Base-by-base conservation (phyloP, 2,888 invertebrate genomes). In the Phyllotreta striolata region DNA sequence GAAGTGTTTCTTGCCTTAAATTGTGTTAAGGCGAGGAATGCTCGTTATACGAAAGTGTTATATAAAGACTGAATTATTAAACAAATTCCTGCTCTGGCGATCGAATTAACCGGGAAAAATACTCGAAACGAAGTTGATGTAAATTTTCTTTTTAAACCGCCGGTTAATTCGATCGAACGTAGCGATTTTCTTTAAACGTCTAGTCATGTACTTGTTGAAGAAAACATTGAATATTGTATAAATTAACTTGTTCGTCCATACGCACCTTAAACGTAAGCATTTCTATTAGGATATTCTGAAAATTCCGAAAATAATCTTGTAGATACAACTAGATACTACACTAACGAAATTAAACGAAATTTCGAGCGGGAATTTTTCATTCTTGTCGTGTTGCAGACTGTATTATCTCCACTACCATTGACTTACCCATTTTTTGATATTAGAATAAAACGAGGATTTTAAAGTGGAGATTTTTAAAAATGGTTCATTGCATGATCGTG, bases 171-270 rank as follows among this genome's bases (percentile, higher is more conserved):
- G 41, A 47, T 58, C 40, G 8, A 49, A 8, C 41, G 8, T 41
- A 24, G 24, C 24, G 24, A 24, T 40, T 34, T 46, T 62, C 47
- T 58, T 41, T 12, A 49, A 57, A 51, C 41, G 57, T 66, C 63
- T 63, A 66, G 63, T 63, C 63, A 66, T 49, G 49, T 47, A 56
- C 56, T 63, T 63, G 56, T 66, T 61, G 24, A 24, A 57, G 35
- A 10, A 62, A 58, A 3, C 58, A 52, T 44, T 62, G 59, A 52
- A 60, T 43, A 54, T n/a, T 44, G 43, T 52, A 35, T 55, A 55
- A 61, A 63, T n/a, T 10, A 47, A 60, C 62, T 49, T 58, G 55
- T 65, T 65, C 62, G 62, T 65, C 65, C 65, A 65, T 41, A 49
- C 60, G 44, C 60, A 52, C n/a, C 14, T 7, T 57, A 52, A 44